These are phyloP conservation scores for Pelecanoides urinatrix DNA, from an alignment of 2,113 vertebrate species.

Conservation along the genomic window DNA sequence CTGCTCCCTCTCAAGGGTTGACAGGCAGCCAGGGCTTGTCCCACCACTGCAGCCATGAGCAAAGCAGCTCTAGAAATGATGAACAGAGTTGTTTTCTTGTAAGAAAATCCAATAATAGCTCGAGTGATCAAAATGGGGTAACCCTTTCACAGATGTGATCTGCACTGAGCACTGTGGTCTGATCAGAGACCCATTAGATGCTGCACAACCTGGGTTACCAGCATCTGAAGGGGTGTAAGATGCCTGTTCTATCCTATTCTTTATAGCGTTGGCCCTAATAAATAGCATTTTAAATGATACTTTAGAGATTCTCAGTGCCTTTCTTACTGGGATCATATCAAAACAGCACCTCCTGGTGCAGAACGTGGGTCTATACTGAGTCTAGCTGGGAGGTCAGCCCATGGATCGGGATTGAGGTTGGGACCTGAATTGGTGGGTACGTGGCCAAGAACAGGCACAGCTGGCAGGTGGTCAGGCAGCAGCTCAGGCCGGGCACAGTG, in stretches of 20 bases:
- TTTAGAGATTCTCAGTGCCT: not conserved
- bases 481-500: not conserved
- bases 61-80: not conserved
- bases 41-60: not conserved
- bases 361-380: not conserved
- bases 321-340: not conserved
- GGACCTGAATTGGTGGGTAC: not conserved
- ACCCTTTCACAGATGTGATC: not conserved
- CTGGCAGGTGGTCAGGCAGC: not conserved
- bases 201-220: not conserved
- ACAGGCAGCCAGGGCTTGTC: not conserved
- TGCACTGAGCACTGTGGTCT: accelerated
- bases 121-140: not conserved
- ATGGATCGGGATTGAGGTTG: too few relatives aligned
- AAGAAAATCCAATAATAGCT: not conserved
- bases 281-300: not conserved
- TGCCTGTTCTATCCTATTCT: not conserved
- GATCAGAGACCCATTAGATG: not conserved
- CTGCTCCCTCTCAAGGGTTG: not conserved
- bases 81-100: not conserved
- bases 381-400: not conserved
- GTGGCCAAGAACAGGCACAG: not conserved
- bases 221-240: not conserved
- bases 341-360: not conserved
- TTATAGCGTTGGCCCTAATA: not conserved